Evolutionary conservation across 2,797 vertebrate species (phyloP).

Genomic region (Macropodus opercularis): DNA sequence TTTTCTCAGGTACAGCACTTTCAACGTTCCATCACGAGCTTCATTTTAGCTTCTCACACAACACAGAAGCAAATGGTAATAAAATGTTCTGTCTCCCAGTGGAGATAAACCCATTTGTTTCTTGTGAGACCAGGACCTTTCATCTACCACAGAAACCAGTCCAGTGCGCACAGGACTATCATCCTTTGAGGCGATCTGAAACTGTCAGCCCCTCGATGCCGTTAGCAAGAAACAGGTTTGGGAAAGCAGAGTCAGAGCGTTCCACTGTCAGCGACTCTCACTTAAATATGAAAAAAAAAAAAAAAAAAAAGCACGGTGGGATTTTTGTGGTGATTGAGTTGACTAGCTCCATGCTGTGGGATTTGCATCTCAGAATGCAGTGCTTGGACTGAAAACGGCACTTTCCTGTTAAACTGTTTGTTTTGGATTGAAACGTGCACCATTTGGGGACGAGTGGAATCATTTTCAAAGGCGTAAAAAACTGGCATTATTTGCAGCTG

Average conservation of each 20-base stretch:
- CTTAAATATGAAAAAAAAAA: slow-evolving; percentile 2
- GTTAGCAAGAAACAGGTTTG: background rate
- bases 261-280: slow-evolving; percentile 5
- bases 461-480: slow-evolving; percentile 9
- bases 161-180: background rate
- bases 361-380: slow-evolving; percentile 4
- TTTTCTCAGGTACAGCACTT: too few species aligned
- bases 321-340: background rate
- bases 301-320: background rate
- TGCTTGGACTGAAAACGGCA: slow-evolving; percentile 15
- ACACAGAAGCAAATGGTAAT: too few species aligned
- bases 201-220: slow-evolving; percentile 16
- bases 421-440: slow-evolving; percentile 6
- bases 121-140: background rate
- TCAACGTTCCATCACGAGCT: too few species aligned
- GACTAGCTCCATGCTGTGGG: slow-evolving; percentile 12
- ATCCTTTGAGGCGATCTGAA: slow-evolving; percentile 12
- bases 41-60: too few species aligned
- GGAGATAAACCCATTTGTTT: background rate
- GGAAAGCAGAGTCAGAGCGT: slow-evolving; percentile 5
- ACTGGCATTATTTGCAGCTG: slow-evolving; percentile 13
- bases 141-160: background rate
- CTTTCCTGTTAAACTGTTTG: slow-evolving; percentile 4
- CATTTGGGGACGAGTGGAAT: background rate
- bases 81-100: background rate